Base-by-base conservation (phyloP, 2,888 invertebrate species). In the Poecilus cupreus region DNA sequence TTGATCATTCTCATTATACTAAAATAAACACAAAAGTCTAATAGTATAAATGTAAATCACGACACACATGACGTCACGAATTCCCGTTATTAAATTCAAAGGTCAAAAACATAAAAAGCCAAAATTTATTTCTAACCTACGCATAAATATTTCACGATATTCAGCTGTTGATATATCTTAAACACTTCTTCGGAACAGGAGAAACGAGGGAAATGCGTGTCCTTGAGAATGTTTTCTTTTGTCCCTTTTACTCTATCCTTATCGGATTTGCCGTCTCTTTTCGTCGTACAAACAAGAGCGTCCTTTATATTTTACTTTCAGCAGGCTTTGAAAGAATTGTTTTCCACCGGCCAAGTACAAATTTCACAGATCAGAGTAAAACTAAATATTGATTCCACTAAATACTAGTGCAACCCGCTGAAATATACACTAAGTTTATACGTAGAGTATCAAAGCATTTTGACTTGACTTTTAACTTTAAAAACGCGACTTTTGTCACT, bases 111-210 rank as follows among this genome's bases (percentile, higher is more conserved):
- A 26, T 3, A 26, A 26, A 32, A 32, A 32, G 32, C 18, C 18
- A 20, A 54, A 54, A 20, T 54, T 54, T 11, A 54, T 54, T 54
- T 54, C 1, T 54, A 32, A 32, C 32, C 32, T 32, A 32, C 32
- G 10, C 22, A 22, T 54, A 54, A 54, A 54, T 20, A 54, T 11
- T 20, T 54, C 54, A 60, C 60, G 60, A 13, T 26, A 60, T 60
- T 60, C 60, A 60, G 22, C 60, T 60, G 60, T 60, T 60, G 60
- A 60, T 60, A 60, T 60, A 60, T 60, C 60, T 60, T 60, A 26
- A 26, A 60, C 60, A 60, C 26, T 60, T 26, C 3, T 60, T n/a
- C 60, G 0, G 60, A 5, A 11, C 22, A 54, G 54, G 54, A 22
- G 54, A 54, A 54, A 18, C 11, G 54, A 18, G 22, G 54, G 54